Conservation (phyloP, 2,888 invertebrate species). For the Venusia cambrica region DNA sequence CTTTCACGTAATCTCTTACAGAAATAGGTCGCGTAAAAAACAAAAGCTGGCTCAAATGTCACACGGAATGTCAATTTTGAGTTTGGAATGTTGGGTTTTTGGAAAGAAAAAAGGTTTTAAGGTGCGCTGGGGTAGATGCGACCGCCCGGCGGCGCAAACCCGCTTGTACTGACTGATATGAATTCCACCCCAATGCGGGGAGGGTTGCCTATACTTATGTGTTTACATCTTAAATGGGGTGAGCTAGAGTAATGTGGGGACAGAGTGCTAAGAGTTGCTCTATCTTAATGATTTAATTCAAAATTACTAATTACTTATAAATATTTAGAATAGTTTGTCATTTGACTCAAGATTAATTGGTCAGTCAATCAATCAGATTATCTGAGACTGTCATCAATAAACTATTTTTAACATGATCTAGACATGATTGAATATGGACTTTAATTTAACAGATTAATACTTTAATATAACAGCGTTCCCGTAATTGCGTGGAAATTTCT, state of each 20-base stretch:
- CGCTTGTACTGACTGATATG: slow-evolving; percentile 69
- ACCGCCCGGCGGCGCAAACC: slow-evolving; percentile 55
- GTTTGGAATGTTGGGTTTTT: slow-evolving; percentile 13
- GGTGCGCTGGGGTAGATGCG: slow-evolving; percentile 34
- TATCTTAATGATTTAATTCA: no score
- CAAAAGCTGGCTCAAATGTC: slow-evolving; percentile 11
- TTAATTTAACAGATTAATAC: no score
- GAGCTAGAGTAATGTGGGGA: slow-evolving; percentile 46
- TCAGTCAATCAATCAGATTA: no score
- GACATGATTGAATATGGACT: no score
- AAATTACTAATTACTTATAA: no score
- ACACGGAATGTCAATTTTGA: slow-evolving; percentile 6
- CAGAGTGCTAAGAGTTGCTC: no score
- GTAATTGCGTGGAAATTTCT: no score
- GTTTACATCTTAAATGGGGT: slow-evolving; percentile 78
- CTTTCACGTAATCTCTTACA: slow-evolving; percentile 17
- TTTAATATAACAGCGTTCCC: no score
- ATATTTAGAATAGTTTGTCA: no score
- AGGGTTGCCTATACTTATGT: slow-evolving; percentile 64
- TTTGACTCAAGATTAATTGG: no score
- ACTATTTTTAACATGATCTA: no score
- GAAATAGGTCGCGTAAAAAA: slow-evolving; percentile 19
- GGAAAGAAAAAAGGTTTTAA: slow-evolving; percentile 2
- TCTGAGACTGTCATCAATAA: no score
- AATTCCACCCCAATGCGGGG: slow-evolving; percentile 43